These are phyloP conservation scores for Hepsetus odoe DNA, from an alignment of 2,113 vertebrate genomes.

Conservation along the genomic window DNA sequence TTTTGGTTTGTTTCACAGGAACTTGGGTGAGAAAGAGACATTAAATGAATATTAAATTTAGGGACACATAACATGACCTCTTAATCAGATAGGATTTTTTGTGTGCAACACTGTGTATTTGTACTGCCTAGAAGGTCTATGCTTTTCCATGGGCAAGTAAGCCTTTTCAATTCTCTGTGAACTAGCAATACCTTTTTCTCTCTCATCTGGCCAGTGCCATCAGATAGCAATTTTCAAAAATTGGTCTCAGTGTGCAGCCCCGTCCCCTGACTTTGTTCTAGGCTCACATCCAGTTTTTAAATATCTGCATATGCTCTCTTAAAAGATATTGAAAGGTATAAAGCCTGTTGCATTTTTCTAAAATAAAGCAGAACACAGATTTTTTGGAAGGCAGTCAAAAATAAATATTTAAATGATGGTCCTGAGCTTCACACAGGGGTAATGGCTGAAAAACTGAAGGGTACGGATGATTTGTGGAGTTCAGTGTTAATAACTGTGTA, in stretches of 20 bases:
- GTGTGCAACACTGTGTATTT: not conserved
- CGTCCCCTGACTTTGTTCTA: constrained; percentile 18
- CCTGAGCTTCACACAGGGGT: not conserved
- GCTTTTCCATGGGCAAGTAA: not conserved
- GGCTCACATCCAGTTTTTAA: constrained; percentile 48
- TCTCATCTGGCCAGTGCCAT: constrained; percentile 28
- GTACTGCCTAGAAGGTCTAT: not conserved
- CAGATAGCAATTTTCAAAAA: constrained; percentile 33
- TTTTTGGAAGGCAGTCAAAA: constrained; percentile 47
- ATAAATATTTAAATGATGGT: constrained; percentile 5
- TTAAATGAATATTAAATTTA: not conserved
- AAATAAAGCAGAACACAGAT: constrained; percentile 31
- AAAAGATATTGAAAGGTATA: constrained; percentile 31
- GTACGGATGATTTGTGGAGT: not conserved
- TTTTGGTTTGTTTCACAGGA: not conserved
- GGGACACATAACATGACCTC: not conserved
- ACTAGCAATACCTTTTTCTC: constrained; percentile 11
- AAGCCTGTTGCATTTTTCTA: constrained; percentile 17
- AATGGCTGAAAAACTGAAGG: not conserved
- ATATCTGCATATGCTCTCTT: constrained; percentile 48
- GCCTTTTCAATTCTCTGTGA: not conserved
- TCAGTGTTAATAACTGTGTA: not conserved
- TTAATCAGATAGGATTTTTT: not conserved
- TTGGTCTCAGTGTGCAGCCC: not conserved
- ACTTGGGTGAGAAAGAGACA: not conserved